Evolutionary conservation across 1,140 invertebrate genomes (phyloP).

Genomic region (Drosophila malerkotliana): DNA sequence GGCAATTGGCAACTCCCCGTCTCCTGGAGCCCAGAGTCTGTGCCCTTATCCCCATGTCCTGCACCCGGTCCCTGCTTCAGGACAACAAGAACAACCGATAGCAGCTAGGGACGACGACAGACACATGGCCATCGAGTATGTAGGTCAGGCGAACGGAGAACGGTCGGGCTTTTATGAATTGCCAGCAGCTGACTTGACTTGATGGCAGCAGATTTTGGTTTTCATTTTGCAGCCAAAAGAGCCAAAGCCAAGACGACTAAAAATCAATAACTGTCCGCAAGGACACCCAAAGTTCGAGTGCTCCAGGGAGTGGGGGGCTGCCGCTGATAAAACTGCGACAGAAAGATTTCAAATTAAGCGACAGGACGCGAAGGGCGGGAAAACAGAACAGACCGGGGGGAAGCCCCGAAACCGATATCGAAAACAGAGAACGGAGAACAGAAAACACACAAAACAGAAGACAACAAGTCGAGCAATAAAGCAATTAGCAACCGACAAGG

Average conservation of each 20-base stretch:
- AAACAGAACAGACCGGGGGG: slow-evolving; percentile 26
- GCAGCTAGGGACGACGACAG: slow-evolving; percentile 37
- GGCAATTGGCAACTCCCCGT: slow-evolving; percentile 5
- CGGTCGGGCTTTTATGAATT: slow-evolving; percentile 69
- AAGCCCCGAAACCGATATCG: slow-evolving; percentile 22
- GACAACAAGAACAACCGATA: slow-evolving; percentile 25
- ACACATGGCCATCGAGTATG: slow-evolving; percentile 50
- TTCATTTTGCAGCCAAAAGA: slow-evolving; percentile 65
- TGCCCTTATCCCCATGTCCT: slow-evolving; percentile 17
- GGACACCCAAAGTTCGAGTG: slow-evolving; percentile 42
- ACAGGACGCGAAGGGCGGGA: slow-evolving; percentile 40
- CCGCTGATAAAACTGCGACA: slow-evolving; percentile 77
- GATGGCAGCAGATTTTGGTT: slow-evolving; percentile 71
- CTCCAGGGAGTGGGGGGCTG: neutral
- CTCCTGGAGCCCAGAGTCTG: neutral
- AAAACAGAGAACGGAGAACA: slow-evolving; percentile 6
- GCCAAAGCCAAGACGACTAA: slow-evolving; percentile 48
- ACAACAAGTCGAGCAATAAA: slow-evolving; percentile 66
- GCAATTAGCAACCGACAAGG: slow-evolving; percentile 78
- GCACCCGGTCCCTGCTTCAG: slow-evolving; percentile 1
- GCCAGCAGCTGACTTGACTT: slow-evolving; percentile 70
- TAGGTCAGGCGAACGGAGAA: slow-evolving; percentile 63
- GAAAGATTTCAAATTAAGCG: slow-evolving; percentile 69
- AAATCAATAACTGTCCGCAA: slow-evolving; percentile 78
- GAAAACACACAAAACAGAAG: slow-evolving; percentile 9